Base-by-base conservation (phyloP, 2,888 invertebrate species). In the Achlya flavicornis region DNA sequence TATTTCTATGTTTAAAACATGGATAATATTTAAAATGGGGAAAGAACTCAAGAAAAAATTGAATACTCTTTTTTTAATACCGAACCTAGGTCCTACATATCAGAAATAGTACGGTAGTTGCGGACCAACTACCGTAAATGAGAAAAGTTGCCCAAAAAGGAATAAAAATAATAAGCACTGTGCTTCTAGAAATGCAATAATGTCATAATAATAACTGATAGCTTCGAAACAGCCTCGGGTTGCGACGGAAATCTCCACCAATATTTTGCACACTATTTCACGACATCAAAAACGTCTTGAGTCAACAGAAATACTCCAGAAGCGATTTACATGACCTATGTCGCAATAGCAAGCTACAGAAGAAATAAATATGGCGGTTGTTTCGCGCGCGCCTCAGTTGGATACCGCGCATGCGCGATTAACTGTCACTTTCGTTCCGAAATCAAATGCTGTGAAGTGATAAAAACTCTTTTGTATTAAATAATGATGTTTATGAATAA, bases 301-400 rank as follows among this genome's bases (percentile, higher is more conserved):
- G 76, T 5, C 46, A 46, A 46, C 26, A 26, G 26, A 26, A 26
- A 26, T 26, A 26, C 46, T n/a, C 46, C 46, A 46, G 46, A 46
- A 80, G 68, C 70, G 57, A 62, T 62, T 64, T 67, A 62, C 16
- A 41, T 16, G 38, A 10, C 1, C 5, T 16, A 38, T 59, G 35
- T 16, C 35, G 59, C 59, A 59, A 59, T 26, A 57, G 16, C 59
- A 46, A 10, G 19, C 3, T 19, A 67, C 66, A 72, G 71, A 75
- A 75, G 66, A 69, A 74, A 78, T 77, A 79, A 77, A 79, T 74
- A 74, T 69, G 65, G 66, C 70, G 63, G 67, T 10, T 58, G 60
- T 71, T 71, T 66, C 68, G 76, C 79, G 78, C 77, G 75, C 76
- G 76, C 69, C 68, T 73, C 76, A 78, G 78, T 78, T 62, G 61